phyloP scores from a whole-genome alignment of 2,113 vertebrate species.

The Hemicordylus capensis region DNA sequence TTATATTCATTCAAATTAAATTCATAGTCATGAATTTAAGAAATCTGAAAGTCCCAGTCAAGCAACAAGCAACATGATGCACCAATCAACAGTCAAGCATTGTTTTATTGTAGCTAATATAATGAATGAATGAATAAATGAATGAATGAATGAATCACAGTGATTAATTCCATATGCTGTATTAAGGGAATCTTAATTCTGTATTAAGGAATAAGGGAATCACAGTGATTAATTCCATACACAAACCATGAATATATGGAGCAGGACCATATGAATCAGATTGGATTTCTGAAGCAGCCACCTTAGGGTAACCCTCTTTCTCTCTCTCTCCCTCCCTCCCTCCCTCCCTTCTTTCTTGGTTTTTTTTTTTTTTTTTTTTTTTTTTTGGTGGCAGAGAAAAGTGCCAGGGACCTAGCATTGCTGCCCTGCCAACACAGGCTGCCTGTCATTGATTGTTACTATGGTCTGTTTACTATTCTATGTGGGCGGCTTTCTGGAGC shows the following conservation, averaged over 20 bases:
- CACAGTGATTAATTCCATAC: constrained; percentile 22
- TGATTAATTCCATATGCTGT: too few relatives aligned
- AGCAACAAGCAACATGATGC: constrained; percentile 43
- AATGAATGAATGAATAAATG: too few relatives aligned
- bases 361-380: too few relatives aligned
- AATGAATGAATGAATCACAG: too few relatives aligned
- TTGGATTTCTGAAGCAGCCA: constrained; percentile 20
- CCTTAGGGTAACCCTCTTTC: constrained; percentile 26
- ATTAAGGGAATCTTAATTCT: too few relatives aligned
- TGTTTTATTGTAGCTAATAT: too few relatives aligned
- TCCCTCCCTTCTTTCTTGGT: too few relatives aligned
- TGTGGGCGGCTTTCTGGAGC: constrained; percentile 30
- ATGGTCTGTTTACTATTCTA: constrained; percentile 40
- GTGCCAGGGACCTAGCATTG: constrained; percentile 1
- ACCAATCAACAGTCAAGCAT: too few relatives aligned
- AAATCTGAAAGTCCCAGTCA: too few relatives aligned
- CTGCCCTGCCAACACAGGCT: constrained; percentile 5
- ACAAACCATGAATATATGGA: background rate
- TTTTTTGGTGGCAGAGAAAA: background rate
- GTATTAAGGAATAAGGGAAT: background rate
- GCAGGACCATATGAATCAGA: constrained; percentile 20
- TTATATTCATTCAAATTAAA: too few relatives aligned
- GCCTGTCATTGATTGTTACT: constrained; percentile 33
- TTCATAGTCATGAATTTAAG: constrained; percentile 25
- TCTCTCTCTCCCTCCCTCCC: too few relatives aligned